Conservation (phyloP, 2,113 vertebrate genomes). For the rat (Rattus norvegicus) region GRCr8 NC_086019.1:139585501-139586000, state of each 20-base stretch:
- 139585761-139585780: background rate
- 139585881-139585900: background rate
- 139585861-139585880: background rate
- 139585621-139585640: background rate
- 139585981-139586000: slow-evolving; percentile 42
- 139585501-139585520: background rate
- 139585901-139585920: background rate
- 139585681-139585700: background rate
- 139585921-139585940: background rate
- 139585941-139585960: background rate
- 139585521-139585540: background rate
- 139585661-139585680: too few species aligned
- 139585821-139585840: background rate
- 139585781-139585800: background rate
- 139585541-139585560: background rate
- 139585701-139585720: background rate
- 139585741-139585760: background rate
- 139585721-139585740: background rate
- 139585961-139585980: background rate
- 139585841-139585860: too few species aligned
- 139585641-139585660: background rate
- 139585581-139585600: background rate
- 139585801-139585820: background rate
- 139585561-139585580: background rate
- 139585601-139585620: background rate